Evolutionary conservation across 2,888 invertebrate species (phyloP), one percentile per base, ranked within the genome.

Genomic region (Epistrophella euchroma): DNA sequence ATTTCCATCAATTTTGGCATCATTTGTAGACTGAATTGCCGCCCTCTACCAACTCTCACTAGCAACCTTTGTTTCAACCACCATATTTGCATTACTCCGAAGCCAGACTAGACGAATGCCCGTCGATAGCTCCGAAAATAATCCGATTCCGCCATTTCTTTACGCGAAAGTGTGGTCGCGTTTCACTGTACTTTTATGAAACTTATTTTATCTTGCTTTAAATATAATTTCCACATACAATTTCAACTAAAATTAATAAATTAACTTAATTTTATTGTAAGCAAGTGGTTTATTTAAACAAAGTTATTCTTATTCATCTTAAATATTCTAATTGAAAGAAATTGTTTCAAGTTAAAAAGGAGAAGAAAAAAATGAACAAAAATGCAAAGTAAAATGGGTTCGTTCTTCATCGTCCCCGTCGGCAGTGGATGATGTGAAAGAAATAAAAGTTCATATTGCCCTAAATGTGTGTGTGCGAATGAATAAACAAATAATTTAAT

Each of bases 111-210:
- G 77, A 60, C 81, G 77, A 73, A 35, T 15, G 62, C 45, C 43
- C 64, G 17, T 58, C 32, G 35, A 76, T 52, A 86, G 81, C 68
- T 82, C 86, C 81, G 81, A 86, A 85, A 80, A 73, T 68, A 62
- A 76, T 81, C 56, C 68, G 50, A 86, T 77, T 86, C 86, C 86
- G 86, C 86, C 86, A 86, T 86, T 86, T 86, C 81, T 86, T 81
- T 70, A 86, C 86, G 86, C 77, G 86, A 86, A 86, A 86, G 86
- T 86, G 86, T 86, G 86, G 77, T 86, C 81, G 86, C 86, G 86
- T 86, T 86, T 78, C 81, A 47, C 45, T 62, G 73, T 81, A 70
- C 86, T 64, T 86, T 86, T 81, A 74, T 66, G 55, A 82, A 82
- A 81, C 77, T 66, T 81, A 73, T 77, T 86, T 82, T 78, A 66